These are phyloP conservation scores for Danio rerio DNA, from an alignment of 2,113 vertebrate species.

Conservation along the genomic window DNA sequence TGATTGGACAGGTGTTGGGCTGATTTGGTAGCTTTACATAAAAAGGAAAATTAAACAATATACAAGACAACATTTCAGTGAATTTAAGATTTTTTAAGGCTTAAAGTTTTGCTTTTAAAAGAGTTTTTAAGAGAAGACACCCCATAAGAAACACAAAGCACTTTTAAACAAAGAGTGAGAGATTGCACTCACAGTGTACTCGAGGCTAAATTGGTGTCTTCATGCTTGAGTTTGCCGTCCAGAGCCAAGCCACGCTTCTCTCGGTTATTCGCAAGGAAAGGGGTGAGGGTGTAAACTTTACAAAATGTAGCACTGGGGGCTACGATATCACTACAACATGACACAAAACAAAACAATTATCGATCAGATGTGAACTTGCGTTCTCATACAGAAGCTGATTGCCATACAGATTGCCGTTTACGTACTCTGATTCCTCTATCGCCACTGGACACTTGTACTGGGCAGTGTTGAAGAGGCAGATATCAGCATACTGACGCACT, in stretches of 20 bases:
- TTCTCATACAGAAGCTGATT: not conserved
- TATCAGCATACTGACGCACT: slow-evolving; percentile 96
- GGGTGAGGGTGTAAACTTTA: slow-evolving; percentile 94
- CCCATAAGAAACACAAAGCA: not conserved
- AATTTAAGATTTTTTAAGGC: too few species aligned
- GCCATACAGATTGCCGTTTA: slow-evolving; percentile 45
- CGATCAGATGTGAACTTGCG: not conserved
- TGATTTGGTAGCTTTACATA: too few species aligned
- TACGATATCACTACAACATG: slow-evolving; percentile 83
- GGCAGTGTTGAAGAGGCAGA: slow-evolving; percentile 97
- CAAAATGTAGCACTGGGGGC: slow-evolving; percentile 93
- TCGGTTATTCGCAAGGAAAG: slow-evolving; percentile 92
- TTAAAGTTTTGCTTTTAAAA: too few species aligned
- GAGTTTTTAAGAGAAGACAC: too few species aligned
- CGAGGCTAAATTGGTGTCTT: slow-evolving; percentile 97
- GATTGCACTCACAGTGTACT: slow-evolving; percentile 87
- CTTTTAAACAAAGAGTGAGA: not conserved
- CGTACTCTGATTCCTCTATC: slow-evolving; percentile 92
- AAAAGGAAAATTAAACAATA: too few species aligned
- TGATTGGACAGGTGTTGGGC: too few species aligned
- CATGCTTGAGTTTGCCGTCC: slow-evolving; percentile 94
- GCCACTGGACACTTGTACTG: slow-evolving; percentile 98
- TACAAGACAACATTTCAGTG: too few species aligned
- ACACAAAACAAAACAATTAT: slow-evolving; percentile 17
- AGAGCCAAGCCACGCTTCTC: slow-evolving; percentile 93